Evolutionary conservation across 2,797 vertebrate species (phyloP).

Genomic region (Melanotaenia pygmaea): DNA sequence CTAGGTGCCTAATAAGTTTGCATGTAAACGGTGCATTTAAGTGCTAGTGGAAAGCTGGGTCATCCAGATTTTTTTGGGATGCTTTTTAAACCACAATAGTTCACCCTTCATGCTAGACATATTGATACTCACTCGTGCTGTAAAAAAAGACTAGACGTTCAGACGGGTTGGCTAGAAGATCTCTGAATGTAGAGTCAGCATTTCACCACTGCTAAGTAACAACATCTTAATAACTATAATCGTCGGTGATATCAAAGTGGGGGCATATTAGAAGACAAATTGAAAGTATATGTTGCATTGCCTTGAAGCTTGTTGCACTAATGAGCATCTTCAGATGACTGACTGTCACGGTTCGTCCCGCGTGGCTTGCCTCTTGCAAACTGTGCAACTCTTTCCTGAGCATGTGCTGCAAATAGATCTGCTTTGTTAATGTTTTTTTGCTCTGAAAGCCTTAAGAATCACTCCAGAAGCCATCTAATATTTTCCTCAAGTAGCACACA

Average conservation of each 20-base stretch:
- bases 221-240: conserved; percentile 15
- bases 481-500: conserved; percentile 49
- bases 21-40: too few species aligned
- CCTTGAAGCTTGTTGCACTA: conserved; percentile 37
- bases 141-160: too few species aligned
- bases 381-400: conserved; percentile 32
- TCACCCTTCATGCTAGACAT: neutral
- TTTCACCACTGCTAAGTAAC: conserved; percentile 8
- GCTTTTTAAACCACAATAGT: too few species aligned
- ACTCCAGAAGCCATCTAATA: conserved; percentile 49
- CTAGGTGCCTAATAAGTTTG: too few species aligned
- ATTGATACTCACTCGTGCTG: too few species aligned
- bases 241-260: conserved; percentile 14
- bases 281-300: conserved; percentile 15
- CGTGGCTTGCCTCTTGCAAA: conserved; percentile 22
- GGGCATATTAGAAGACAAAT: conserved; percentile 31
- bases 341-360: conserved; percentile 37
- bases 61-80: too few species aligned
- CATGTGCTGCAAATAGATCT: conserved; percentile 49
- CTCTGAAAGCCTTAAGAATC: conserved; percentile 39
- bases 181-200: neutral
- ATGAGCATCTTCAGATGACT: conserved; percentile 48
- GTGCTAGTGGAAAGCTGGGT: too few species aligned
- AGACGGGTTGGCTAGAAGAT: neutral
- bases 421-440: conserved; percentile 39